These are phyloP conservation scores for Hyppa rectilinea DNA, from an alignment of 2,888 invertebrate species.

Conservation along the genomic window DNA sequence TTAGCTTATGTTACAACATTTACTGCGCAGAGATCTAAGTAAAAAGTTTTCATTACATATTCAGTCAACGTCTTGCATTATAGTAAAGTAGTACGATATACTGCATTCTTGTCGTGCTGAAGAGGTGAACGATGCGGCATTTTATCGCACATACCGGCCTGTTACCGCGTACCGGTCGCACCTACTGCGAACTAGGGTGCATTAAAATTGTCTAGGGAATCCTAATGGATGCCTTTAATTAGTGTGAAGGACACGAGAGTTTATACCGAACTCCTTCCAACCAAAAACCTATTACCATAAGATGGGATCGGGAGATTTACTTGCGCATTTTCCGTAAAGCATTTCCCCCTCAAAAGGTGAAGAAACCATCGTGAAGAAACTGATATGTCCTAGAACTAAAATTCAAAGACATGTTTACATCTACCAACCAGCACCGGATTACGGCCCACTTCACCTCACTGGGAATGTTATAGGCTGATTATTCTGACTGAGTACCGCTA, in stretches of 20 bases:
- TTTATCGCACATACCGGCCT: slow-evolving; percentile 59
- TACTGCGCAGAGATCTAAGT: neutral
- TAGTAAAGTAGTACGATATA: neutral
- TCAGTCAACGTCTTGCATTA: neutral
- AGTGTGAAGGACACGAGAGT: neutral
- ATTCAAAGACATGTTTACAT: no score
- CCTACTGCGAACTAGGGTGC: slow-evolving; percentile 8
- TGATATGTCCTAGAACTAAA: no score
- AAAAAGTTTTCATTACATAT: neutral
- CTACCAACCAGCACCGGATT: no score
- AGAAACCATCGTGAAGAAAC: no score
- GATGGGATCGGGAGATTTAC: neutral
- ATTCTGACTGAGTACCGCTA: neutral
- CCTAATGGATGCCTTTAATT: slow-evolving; percentile 1
- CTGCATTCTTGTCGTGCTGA: slow-evolving; percentile 65
- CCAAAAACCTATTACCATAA: neutral
- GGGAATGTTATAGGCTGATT: no score
- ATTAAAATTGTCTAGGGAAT: slow-evolving; percentile 41
- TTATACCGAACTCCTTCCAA: neutral
- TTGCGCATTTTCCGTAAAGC: neutral
- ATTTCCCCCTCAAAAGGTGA: no score
- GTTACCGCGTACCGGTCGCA: slow-evolving; percentile 37
- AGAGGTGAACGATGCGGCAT: slow-evolving; percentile 68
- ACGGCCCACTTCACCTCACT: no score
- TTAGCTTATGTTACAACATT: neutral